A percentile compares a stretch with the other conserved stretches of the same genome.
Conservation (phyloP, 2,113 vertebrate genomes). For the Psephotus haematonotus region DNA sequence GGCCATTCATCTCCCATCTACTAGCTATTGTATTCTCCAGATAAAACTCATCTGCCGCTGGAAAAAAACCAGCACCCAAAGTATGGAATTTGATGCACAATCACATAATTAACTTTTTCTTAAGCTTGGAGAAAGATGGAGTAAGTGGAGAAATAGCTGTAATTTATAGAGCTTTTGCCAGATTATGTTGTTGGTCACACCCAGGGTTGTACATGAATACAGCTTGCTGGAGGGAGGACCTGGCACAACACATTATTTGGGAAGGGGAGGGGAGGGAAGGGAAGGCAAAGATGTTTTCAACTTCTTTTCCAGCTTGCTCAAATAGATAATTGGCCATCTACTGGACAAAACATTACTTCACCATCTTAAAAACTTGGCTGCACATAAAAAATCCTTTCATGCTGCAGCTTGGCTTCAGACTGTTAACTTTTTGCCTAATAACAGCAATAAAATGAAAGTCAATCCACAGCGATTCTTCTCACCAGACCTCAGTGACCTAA, state of each 20-base stretch:
- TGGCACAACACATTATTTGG: neutral
- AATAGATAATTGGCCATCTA: conserved; percentile 29
- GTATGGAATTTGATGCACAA: neutral
- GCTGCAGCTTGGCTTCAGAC: conserved; percentile 4
- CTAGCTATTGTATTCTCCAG: neutral
- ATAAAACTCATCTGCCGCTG: neutral
- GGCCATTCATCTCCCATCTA: neutral
- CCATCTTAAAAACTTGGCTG: neutral
- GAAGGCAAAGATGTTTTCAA: neutral
- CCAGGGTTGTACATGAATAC: neutral
- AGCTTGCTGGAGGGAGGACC: neutral
- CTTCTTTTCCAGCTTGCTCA: neutral
- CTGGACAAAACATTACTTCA: conserved; percentile 25
- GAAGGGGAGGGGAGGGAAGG: neutral
- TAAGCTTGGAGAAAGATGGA: neutral
- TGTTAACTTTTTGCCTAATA: neutral
- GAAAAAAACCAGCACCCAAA: neutral
- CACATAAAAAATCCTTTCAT: neutral
- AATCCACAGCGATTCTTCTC: conserved; percentile 2
- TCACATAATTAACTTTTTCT: conserved; percentile 25
- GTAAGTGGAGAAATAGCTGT: conserved; percentile 3
- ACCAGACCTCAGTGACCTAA: neutral
- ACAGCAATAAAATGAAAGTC: conserved; percentile 8
- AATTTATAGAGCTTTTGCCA: conserved; percentile 1
- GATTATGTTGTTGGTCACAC: neutral